These are phyloP conservation scores for Chelonoidis abingdonii DNA, from an alignment of 2,113 vertebrate species.

Conservation along the genomic window DNA sequence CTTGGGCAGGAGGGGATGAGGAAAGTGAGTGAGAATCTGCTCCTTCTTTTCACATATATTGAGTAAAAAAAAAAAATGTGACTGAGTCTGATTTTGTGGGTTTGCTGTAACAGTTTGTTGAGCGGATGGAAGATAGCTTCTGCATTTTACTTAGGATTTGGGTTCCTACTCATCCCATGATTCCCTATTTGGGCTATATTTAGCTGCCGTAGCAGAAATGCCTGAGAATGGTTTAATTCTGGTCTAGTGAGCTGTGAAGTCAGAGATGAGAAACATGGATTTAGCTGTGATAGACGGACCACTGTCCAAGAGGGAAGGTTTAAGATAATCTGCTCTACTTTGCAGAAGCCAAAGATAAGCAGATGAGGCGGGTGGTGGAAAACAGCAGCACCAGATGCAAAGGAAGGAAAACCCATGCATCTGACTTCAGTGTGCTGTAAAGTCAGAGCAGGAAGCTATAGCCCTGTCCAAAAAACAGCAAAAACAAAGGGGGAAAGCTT, in stretches of 20 bases:
- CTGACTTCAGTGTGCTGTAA: not conserved
- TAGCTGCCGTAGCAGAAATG: accelerated
- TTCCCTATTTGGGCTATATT: not conserved
- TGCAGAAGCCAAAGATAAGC: not conserved
- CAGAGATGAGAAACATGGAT: not conserved
- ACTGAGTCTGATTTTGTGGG: accelerated
- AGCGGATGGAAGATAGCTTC: not conserved
- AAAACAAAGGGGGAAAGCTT: not conserved
- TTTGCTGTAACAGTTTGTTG: not conserved
- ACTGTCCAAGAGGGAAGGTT: not conserved
- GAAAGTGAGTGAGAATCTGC: not conserved
- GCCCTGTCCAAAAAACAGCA: not conserved
- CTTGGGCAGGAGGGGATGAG: too few species aligned
- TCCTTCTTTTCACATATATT: not conserved
- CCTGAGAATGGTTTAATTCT: not conserved
- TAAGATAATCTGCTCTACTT: not conserved
- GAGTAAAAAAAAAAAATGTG: not conserved
- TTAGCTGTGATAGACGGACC: not conserved
- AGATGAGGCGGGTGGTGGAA: not conserved
- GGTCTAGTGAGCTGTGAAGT: not conserved
- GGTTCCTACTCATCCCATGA: not conserved
- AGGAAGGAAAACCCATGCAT: not conserved
- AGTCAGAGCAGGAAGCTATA: not conserved
- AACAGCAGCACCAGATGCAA: not conserved
- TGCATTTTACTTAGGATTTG: not conserved